Conservation (phyloP, 2,888 invertebrate species). For the Timema podura region DNA sequence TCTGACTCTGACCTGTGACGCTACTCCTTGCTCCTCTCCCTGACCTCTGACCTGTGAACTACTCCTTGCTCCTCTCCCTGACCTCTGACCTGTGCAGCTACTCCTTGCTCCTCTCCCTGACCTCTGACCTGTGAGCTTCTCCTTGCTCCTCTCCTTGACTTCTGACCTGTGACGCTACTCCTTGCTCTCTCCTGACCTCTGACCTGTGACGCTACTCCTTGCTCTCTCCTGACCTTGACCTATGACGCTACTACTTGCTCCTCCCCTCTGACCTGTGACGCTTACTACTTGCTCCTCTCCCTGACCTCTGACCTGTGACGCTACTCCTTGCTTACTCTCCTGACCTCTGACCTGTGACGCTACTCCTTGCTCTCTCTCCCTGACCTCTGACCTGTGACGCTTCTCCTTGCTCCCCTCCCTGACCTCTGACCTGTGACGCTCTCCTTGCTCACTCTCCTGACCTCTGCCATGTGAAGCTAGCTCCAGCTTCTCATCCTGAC, state of each 20-base stretch:
- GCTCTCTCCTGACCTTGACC: background rate
- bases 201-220: too few species aligned
- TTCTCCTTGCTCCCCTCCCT: background rate
- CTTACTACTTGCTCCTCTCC: background rate
- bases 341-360: too few species aligned
- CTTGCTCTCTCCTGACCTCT: background rate
- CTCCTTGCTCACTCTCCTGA: background rate
- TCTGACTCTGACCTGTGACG: too few species aligned
- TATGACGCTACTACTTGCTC: background rate
- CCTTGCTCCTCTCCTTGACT: background rate
- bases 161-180: too few species aligned
- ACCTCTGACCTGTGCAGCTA: too few species aligned
- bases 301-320: constrained; percentile 5
- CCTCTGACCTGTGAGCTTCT: background rate
- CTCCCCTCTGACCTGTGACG: background rate
- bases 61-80: too few species aligned
- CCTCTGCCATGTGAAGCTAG: too few species aligned
- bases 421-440: background rate
- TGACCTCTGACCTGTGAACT: constrained; percentile 7
- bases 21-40: background rate
- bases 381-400: too few species aligned
- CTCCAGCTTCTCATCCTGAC: too few species aligned
- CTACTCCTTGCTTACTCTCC: too few species aligned
- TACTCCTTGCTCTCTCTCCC: background rate
- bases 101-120: background rate